Conservation (phyloP, 1,140 invertebrate species). For the Tigriopus japonicus region DNA sequence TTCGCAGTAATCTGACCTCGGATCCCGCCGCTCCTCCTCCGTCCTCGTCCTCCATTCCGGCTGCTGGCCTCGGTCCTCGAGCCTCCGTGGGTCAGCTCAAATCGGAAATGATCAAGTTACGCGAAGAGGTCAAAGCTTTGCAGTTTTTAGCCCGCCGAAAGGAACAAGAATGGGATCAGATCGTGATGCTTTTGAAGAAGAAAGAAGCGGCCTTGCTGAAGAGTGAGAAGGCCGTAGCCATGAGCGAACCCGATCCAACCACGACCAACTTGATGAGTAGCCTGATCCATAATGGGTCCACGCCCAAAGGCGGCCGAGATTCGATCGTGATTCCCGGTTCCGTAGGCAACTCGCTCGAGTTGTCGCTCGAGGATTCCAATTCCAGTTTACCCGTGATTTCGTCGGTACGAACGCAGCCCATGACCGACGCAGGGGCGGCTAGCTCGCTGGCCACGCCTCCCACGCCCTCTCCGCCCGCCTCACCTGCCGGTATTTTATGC, state of each 20-base stretch:
- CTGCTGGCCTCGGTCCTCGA: no score
- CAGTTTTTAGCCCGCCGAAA: not conserved
- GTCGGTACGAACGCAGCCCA: no score
- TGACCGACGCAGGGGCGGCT: no score
- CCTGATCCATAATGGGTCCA: not conserved
- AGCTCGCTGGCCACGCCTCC: constrained; percentile 13
- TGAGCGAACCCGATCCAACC: not conserved
- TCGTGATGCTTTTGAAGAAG: not conserved
- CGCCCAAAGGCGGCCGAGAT: not conserved
- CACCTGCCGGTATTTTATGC: constrained; percentile 41
- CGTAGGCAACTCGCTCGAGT: no score
- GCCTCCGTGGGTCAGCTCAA: not conserved
- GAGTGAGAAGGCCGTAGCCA: not conserved
- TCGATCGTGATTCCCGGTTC: not conserved
- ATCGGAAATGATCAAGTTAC: not conserved
- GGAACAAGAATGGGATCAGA: constrained; percentile 1
- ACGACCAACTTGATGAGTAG: not conserved
- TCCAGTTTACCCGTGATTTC: no score
- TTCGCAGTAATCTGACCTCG: no score
- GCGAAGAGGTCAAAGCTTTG: not conserved
- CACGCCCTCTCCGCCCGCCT: constrained; percentile 11
- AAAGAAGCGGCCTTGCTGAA: not conserved
- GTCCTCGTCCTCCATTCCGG: no score
- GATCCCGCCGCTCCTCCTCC: no score
- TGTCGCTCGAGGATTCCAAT: no score